Base-by-base conservation (phyloP, 2,797 vertebrate genomes). In the Vireo griseus region DNA sequence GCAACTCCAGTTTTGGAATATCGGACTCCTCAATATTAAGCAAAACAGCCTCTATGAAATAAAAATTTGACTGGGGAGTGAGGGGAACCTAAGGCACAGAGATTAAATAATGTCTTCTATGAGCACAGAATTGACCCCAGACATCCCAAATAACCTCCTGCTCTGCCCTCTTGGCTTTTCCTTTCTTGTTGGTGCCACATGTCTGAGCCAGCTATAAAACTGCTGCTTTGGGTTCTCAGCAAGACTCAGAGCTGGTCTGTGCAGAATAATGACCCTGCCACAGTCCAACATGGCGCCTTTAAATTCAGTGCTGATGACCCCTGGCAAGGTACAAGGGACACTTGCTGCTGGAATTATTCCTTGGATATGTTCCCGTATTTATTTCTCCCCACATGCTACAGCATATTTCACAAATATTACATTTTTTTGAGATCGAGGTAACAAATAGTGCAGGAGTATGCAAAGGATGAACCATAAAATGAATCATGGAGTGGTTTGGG, bases 271-370 rank as follows among this genome's bases (percentile, higher is more conserved):
- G 62, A 17, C 63, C 55, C 55, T 73, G 78, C 47, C 75, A 20
- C 42, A 52, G 61, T 1, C 86, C 57, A 63, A 4, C 1, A 0
- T 5, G 12, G 15, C 1, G 37, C 10, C 37, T 66, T 42, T 62
- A 44, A 87, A 85, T 44, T 16, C 67, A 54, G 39, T 5, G 62
- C 68, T 48, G 72, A 47, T 75, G 48, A 73, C 28, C 37, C 3
- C 79, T 58, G 40, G 59, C 48, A 37, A 57, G 69, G 86, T 18
- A 3, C 20, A 33, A 20, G 44, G 78, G 78, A 39, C 67, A 16
- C 35, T 63, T 21, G 66, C 63, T 72, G 47, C 84, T 81, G 66
- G 62, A 28, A n/a, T 69, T 16, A 3, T 25, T 73, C 75, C 59
- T 37, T 74, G 72, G 72, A 31, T 63, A 2, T 8, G 16, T 21